Base-by-base conservation (phyloP, 2,888 invertebrate genomes). In the Patella caerulea region DNA sequence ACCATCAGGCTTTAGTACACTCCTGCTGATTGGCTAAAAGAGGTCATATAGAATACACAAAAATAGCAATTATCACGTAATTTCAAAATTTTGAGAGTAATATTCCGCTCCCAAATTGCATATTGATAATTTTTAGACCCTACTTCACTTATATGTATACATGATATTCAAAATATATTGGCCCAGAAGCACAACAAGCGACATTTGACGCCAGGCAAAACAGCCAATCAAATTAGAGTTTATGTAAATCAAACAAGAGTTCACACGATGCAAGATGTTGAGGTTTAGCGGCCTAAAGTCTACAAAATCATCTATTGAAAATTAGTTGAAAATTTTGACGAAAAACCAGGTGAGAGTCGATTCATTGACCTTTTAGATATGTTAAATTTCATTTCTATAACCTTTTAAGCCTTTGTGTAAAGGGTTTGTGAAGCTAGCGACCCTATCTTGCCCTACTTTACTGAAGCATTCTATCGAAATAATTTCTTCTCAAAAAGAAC, bases 211-310 rank as follows among this genome's bases (percentile, higher is more conserved):
- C 53, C 55, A 75, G 53, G 55, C 55, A 34, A 34, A 65, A 65
- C 75, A 79, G 73, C 86, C 85, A 85, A 86, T 86, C 81, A 85
- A 76, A 84, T 78, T 54, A 29, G 34, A 54, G 76, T 77, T 83
- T 81, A 77, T 80, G 76, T 75, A 79, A 72, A 75, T 52, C 73
- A 78, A 78, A 78, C 79, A 79, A 82, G 80, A 80, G 82, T 78
- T 81, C 81, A 82, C 85, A 86, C 86, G 88, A 88, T 88, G 89
- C 88, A 88, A 88, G 90, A 89, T 90, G 88, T 88, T 87, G 87
- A 88, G 87, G 86, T 85, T 86, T 86, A 87, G 86, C 86, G 86
- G 87, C 84, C 86, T 85, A 86, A 87, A 88, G 83, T 87, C 88
- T 88, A 88, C 89, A 88, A 89, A 89, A 85, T 87, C 87, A 88